Evolutionary conservation across 1,140 invertebrate genomes (phyloP), one percentile per base, ranked within the genome.

Genomic region (Trichonephila clavipes): DNA sequence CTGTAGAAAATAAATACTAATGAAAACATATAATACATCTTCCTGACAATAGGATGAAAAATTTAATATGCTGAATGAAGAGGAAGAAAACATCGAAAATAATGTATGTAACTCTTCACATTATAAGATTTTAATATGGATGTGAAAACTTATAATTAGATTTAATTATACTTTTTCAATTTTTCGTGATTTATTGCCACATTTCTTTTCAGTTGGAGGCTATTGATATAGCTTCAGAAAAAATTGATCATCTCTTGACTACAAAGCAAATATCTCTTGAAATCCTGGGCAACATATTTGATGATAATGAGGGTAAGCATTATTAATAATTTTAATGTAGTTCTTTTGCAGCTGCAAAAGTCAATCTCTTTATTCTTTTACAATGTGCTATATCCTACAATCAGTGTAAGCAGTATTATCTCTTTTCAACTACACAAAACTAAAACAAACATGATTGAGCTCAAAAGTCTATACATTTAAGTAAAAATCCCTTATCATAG

Each of bases 241-340:
- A 7, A 16, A 7, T 88, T 21, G 58, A 19, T 14, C 24, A 88
- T 40, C 5, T 93, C 61, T 40, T 93, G 4, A 69, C 66, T 40
- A 85, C 92, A 34, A 93, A 93, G 34, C 92, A 93, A 34, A 81
- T 58, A 28, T 51, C 92, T 8, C 66, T 69, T 94, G 87, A 93
- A 85, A 93, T 83, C 7, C 51, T 94, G 21, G 86, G 64, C 18
- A 88, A 69, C 61, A 40, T 93, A 8, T 82, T 93, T 93, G 72
- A 90, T 34, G 89, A 77, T 92, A 64, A 89, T 51, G 89, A 77
- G n/a, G 69, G 83, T 93, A 88, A 81, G 64, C 61, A 3, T 16
- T 61, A 82, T 51, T 51, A 24, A 7, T 16, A n/a, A 77, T 14
- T 40, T 40, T 28, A 77, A 77, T 10, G 0, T 14, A 77, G 10